Evolutionary conservation across 64 coral and sea anemone genomes (phyloP).

Genomic region (Cladopsammia gracilis): DNA sequence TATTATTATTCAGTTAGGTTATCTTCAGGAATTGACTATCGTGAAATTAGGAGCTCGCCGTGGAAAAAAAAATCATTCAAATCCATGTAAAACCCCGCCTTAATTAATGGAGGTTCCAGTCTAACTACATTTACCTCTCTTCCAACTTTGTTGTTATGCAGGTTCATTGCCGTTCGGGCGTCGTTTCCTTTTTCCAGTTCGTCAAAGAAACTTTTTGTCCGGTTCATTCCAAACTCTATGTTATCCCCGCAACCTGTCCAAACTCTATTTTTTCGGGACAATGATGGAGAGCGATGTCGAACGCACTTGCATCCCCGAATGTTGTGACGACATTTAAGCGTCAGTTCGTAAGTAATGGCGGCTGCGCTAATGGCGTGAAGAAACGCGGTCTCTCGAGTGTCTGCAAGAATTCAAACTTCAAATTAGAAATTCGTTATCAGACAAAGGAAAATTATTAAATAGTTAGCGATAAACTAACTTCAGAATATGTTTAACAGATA

Average conservation of each 20-base stretch:
- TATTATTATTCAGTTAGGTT: too few species aligned
- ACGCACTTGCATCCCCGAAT: not conserved
- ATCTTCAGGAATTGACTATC: too few species aligned
- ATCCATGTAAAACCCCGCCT: too few species aligned
- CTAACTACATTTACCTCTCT: slow-evolving; percentile 48
- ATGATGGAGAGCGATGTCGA: not conserved
- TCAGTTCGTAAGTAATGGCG: not conserved
- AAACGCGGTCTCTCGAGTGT: not conserved
- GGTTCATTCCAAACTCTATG: slow-evolving; percentile 52
- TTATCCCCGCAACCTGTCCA: slow-evolving; percentile 52
- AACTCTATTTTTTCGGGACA: too few species aligned
- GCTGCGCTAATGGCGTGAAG: not conserved
- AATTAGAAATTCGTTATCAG: too few species aligned
- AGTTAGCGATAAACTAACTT: too few species aligned
- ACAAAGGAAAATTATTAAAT: too few species aligned
- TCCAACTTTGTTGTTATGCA: slow-evolving; percentile 83
- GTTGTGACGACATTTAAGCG: not conserved
- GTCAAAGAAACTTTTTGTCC: slow-evolving; percentile 55
- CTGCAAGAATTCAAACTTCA: not conserved
- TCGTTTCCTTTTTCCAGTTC: slow-evolving; percentile 6
- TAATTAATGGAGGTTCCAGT: too few species aligned
- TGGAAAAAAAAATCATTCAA: too few species aligned
- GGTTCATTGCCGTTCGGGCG: slow-evolving; percentile 19
- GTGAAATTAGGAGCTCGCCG: too few species aligned
- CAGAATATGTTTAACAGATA: too few species aligned